Base-by-base conservation (phyloP, 2,797 vertebrate species). In the Buphagus erythrorhynchus region DNA sequence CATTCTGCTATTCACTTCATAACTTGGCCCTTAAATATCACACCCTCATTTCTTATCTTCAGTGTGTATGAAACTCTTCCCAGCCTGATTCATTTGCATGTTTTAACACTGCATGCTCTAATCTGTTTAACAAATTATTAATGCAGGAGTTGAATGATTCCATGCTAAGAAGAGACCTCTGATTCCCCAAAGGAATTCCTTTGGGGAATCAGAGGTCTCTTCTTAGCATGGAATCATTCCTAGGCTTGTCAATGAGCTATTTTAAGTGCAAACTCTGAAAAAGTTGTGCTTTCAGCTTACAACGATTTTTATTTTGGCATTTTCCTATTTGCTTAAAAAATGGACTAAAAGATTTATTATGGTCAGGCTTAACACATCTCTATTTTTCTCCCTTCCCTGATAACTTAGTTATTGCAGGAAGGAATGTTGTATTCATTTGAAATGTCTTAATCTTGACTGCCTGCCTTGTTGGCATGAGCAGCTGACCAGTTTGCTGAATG, bases 301-400 rank as follows among this genome's bases (percentile, higher is more conserved):
- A 40, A 11, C 49, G 7, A 61, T 38, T 88, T 90, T 76, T 86
- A 66, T 57, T 59, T 43, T 24, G 45, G 11, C 12, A 29, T 63
- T 77, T 81, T 67, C 62, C 29, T 61, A 17, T 63, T 61, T 84
- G 46, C 45, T 88, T 61, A 38, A 71, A 65, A 86, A 63, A 74
- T 10, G 11, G n/a, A 59, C 65, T 31, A 10, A 78, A 77, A 42
- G 22, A 25, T 75, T 71, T 59, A 25, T 40, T 74, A 52, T 13
- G 38, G 25, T 66, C 33, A 71, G 26, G 18, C 38, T 83, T 86
- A 90, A 77, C 13, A 80, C 6, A n/a, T 29, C 14, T 57, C 8
- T 58, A 1, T 38, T 67, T 29, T 0, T 1, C 13, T 17, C 12
- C 20, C 28, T 58, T 66, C 21, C 22, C 20, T 1, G 1, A 11